Evolutionary conservation across 2,888 invertebrate species (phyloP).

Genomic region (Amphipyra tragopoginis): DNA sequence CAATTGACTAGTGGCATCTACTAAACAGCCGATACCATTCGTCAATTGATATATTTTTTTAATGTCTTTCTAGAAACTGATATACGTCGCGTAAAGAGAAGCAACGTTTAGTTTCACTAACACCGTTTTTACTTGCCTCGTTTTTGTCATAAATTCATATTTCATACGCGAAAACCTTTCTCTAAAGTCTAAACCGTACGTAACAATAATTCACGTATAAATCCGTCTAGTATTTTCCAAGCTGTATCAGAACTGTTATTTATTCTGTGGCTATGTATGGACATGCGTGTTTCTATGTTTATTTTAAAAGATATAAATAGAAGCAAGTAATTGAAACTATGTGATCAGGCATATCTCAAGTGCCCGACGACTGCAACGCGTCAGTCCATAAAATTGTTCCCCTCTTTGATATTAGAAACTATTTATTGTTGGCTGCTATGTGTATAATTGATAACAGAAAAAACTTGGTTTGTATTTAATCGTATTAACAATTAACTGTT

Average conservation of each 20-base stretch:
- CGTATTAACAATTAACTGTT: constrained; percentile 29
- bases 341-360: background rate
- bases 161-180: constrained; percentile 42
- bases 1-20: constrained; percentile 18
- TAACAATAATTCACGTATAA: constrained; percentile 22
- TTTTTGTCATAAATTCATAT: constrained; percentile 43
- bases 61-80: constrained; percentile 2
- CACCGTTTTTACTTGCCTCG: constrained; percentile 27
- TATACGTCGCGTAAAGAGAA: constrained; percentile 30
- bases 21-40: constrained; percentile 18
- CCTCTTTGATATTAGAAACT: constrained; percentile 26
- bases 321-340: constrained; percentile 21
- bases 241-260: constrained; percentile 28
- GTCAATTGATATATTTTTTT: constrained; percentile 13
- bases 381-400: constrained; percentile 22
- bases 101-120: constrained; percentile 40
- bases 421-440: constrained; percentile 23
- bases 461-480: constrained; percentile 39
- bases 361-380: constrained; percentile 6
- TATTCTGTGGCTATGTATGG: constrained; percentile 15
- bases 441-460: constrained; percentile 37
- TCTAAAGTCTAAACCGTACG: constrained; percentile 20
- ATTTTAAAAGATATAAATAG: constrained; percentile 26
- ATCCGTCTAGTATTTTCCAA: constrained; percentile 10
- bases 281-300: constrained; percentile 15